phyloP scores from a whole-genome alignment of 2,797 vertebrate species.

The Myiotriccus ornatus region DNA sequence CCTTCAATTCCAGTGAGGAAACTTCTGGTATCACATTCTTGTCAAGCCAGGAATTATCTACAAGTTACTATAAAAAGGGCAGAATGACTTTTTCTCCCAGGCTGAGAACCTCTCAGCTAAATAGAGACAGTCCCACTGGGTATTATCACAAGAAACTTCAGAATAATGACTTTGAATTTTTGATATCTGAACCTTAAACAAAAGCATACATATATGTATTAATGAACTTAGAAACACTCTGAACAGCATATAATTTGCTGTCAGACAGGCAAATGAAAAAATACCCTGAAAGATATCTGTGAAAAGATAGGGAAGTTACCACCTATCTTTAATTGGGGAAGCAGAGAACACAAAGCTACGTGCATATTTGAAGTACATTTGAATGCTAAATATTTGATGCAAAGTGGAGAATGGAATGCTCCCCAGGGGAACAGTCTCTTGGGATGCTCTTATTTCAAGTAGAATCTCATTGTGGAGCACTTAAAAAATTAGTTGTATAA shows the following conservation, averaged over 20 bases:
- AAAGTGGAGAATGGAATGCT: slow-evolving; percentile 3
- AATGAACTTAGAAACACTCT: background rate
- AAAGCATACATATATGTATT: background rate
- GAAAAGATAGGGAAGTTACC: background rate
- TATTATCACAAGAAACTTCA: background rate
- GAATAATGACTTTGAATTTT: background rate
- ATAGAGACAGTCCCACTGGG: background rate
- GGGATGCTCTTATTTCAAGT: slow-evolving; percentile 44
- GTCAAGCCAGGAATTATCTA: background rate
- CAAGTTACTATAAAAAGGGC: background rate
- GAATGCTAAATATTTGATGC: background rate
- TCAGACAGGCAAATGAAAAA: background rate
- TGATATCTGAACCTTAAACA: background rate
- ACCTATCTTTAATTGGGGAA: background rate
- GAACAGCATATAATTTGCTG: background rate
- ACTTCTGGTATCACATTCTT: background rate
- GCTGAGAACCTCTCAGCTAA: background rate
- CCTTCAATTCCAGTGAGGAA: background rate
- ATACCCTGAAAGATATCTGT: background rate
- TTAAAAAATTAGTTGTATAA: background rate
- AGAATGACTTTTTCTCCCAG: background rate
- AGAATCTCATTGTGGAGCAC: background rate
- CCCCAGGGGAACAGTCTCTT: background rate
- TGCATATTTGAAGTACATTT: background rate
- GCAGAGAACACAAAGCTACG: background rate